Conservation (phyloP, 2,888 invertebrate species). For the Thyatira batis region DNA sequence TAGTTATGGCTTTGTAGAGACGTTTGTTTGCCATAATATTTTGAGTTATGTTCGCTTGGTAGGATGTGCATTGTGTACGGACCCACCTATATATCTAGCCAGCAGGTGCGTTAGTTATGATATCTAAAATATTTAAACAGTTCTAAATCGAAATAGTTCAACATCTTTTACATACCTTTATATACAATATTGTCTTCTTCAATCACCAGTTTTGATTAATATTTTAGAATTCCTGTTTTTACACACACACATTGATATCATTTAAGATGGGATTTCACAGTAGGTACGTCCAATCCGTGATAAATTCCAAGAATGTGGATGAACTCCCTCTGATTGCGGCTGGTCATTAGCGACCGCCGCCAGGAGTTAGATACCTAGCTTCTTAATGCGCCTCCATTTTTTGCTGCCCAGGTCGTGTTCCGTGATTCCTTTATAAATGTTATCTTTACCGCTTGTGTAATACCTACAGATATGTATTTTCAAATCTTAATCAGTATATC, state of each 20-base stretch:
- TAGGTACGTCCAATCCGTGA: neutral
- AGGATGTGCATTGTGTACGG: neutral
- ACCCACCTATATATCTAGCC: no score
- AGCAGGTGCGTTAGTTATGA: neutral
- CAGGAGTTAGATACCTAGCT: constrained; percentile 9
- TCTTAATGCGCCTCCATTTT: constrained; percentile 13
- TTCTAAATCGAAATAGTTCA: neutral
- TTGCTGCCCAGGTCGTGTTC: constrained; percentile 12
- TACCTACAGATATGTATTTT: no score
- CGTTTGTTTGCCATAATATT: neutral
- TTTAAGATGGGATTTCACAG: neutral
- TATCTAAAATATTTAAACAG: neutral
- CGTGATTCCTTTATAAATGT: neutral
- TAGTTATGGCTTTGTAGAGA: neutral
- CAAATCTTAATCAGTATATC: constrained; percentile 14
- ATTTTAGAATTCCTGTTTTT: neutral
- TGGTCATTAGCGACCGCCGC: constrained; percentile 25
- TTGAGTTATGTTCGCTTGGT: neutral
- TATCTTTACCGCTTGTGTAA: no score
- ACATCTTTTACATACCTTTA: neutral
- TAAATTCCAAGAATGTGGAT: constrained; percentile 26
- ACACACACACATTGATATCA: neutral
- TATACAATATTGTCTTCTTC: no score
- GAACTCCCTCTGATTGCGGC: constrained; percentile 17
- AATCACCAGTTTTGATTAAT: neutral